Evolutionary conservation across 37 sponge, comb jelly and placozoan genomes (phyloP).

Genomic region (Bolinopsis microptera): DNA sequence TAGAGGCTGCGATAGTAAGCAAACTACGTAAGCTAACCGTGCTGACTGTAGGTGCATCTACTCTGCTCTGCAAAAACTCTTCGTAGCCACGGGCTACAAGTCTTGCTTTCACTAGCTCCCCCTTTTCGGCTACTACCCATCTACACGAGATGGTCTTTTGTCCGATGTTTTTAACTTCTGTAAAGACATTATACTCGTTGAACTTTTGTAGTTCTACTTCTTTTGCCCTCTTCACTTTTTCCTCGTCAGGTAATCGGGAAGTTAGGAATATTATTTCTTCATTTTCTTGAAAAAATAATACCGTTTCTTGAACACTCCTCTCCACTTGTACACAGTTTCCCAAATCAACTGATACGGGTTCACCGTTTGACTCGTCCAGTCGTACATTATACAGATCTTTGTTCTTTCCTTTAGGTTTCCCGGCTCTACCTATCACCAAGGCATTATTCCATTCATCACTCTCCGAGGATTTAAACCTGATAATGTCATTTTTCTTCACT

Average conservation of each 20-base stretch:
- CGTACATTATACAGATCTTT: background rate
- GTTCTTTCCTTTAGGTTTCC: background rate
- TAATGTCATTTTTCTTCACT: background rate
- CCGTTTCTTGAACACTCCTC: background rate
- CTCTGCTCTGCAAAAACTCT: background rate
- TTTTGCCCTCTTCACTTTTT: background rate
- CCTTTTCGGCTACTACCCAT: background rate
- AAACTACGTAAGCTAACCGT: background rate
- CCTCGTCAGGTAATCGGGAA: background rate
- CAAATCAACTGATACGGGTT: background rate
- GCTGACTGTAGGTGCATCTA: background rate
- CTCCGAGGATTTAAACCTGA: background rate
- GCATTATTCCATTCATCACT: background rate
- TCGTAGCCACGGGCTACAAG: constrained; percentile 20
- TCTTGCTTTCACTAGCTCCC: background rate
- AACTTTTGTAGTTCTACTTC: background rate
- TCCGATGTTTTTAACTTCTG: constrained; percentile 16
- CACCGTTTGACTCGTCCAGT: background rate
- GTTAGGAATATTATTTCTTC: background rate
- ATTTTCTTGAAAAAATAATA: background rate
- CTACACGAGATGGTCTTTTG: background rate
- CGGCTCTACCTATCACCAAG: background rate
- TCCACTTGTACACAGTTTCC: background rate
- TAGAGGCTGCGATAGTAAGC: background rate
- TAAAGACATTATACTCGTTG: background rate